Conservation (phyloP, 2,113 vertebrate species). For the Melospiza melodia region DNA sequence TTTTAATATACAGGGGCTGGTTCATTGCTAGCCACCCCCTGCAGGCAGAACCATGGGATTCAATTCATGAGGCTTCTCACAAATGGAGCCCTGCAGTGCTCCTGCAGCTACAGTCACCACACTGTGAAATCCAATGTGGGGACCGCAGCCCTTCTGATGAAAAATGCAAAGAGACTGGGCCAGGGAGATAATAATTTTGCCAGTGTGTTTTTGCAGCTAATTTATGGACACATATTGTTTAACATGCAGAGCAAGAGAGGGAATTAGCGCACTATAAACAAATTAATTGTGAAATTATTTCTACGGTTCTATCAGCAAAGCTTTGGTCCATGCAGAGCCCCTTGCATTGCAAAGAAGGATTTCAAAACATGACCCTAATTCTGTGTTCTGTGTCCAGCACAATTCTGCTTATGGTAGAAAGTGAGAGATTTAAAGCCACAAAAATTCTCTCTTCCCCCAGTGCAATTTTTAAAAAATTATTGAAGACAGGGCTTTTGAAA, state of each 20-base stretch:
- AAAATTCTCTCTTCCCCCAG: background rate
- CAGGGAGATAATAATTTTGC: slow-evolving; percentile 21
- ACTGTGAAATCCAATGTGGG: slow-evolving; percentile 18
- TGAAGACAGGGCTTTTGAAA: background rate
- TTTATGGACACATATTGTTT: background rate
- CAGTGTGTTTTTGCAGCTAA: background rate
- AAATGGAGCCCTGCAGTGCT: background rate
- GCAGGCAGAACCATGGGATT: slow-evolving; percentile 24
- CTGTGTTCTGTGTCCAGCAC: background rate
- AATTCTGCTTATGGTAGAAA: background rate
- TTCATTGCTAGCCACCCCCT: slow-evolving; percentile 15
- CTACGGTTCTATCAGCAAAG: background rate
- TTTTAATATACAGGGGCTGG: background rate
- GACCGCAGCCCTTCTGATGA: background rate
- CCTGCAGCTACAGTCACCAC: slow-evolving; percentile 4
- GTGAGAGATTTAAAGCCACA: background rate
- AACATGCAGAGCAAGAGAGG: background rate
- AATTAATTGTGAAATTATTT: slow-evolving; percentile 14
- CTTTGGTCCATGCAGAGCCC: background rate
- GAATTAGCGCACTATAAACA: background rate
- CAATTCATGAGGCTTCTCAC: slow-evolving; percentile 6
- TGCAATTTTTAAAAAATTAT: background rate
- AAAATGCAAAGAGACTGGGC: background rate
- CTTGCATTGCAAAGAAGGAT: background rate
- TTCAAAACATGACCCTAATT: background rate